Evolutionary conservation across 2,888 invertebrate species (phyloP), one percentile per base, ranked within the genome.

Genomic region (Ochropleura plecta): DNA sequence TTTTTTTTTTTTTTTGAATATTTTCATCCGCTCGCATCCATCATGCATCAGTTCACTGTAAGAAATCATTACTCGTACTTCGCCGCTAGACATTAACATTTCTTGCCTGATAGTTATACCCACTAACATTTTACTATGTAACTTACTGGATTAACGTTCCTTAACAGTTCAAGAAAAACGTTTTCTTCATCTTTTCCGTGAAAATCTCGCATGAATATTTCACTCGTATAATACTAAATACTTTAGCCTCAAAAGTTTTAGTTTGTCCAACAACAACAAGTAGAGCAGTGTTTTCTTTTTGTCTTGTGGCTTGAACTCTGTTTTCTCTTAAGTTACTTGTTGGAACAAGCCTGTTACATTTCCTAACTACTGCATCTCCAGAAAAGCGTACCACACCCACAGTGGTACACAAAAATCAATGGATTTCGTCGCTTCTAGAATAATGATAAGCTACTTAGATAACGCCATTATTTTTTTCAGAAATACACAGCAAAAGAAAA

Each of bases 71-170:
- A 40, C 30, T 18, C 60, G 9, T 48, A 46, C 40, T 48, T 73
- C 9, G 5, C 20, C 53, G 4, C 73, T 20, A 53, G 18, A 42
- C 10, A 62, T 73, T 20, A 60, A 71, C 46, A 60, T n/a, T 40
- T 6, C 8, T 51, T 72, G 14, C 42, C 44, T 42, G 16, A 63
- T 63, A 62, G 3, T n/a, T 62, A n/a, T 10, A 53, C n/a, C 53
- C 46, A 8, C 5, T 14, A n/a, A 10, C 7, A 30, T 42, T 14
- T 7, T 18, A 44, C 3, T 46, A 51, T 30, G 12, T 18, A 49
- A 49, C 12, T 48, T 18, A 7, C 42, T 44, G 5, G 44, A 49
- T 44, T 59, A 49, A 44, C 7, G 20, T 44, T 59, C 44, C 14
- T 14, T 44, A n/a, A 14, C 7, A 44, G 14, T 48, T 48, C 7